Evolutionary conservation across 1,140 invertebrate genomes (phyloP).

Genomic region (Drosophila novamexicana): DNA sequence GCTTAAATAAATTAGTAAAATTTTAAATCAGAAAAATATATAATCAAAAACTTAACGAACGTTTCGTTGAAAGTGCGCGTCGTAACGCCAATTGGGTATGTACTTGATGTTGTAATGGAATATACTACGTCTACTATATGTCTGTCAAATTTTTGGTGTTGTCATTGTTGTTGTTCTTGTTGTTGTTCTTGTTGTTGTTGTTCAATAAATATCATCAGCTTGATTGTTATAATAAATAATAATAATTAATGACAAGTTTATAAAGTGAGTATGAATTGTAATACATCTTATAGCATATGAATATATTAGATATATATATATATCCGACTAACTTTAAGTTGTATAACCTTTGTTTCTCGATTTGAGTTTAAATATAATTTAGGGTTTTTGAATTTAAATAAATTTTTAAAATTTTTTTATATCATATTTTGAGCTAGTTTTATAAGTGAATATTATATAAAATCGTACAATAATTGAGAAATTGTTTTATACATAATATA

Average conservation of each 20-base stretch:
- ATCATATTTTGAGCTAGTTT: too few species aligned
- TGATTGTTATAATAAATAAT: slow-evolving; percentile 6
- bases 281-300: not conserved
- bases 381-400: too few species aligned
- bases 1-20: slow-evolving; percentile 21
- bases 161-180: slow-evolving; percentile 49
- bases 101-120: slow-evolving; percentile 84
- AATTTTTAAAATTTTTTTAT: too few species aligned
- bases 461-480: too few species aligned
- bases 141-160: slow-evolving; percentile 75
- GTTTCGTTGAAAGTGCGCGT: slow-evolving; percentile 42
- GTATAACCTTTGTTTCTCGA: too few species aligned
- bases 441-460: too few species aligned
- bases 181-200: slow-evolving; percentile 52
- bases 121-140: slow-evolving; percentile 61
- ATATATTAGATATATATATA: not conserved
- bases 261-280: slow-evolving; percentile 61
- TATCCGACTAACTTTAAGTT: too few species aligned
- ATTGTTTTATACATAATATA: too few species aligned
- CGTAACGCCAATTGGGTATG: slow-evolving; percentile 66
- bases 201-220: slow-evolving; percentile 7
- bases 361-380: too few species aligned
- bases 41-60: slow-evolving; percentile 21
- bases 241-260: slow-evolving; percentile 25
- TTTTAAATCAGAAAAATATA: slow-evolving; percentile 2